phyloP scores from a whole-genome alignment of 1,140 invertebrate species.

The Brachionus asplanchnoidis region DNA sequence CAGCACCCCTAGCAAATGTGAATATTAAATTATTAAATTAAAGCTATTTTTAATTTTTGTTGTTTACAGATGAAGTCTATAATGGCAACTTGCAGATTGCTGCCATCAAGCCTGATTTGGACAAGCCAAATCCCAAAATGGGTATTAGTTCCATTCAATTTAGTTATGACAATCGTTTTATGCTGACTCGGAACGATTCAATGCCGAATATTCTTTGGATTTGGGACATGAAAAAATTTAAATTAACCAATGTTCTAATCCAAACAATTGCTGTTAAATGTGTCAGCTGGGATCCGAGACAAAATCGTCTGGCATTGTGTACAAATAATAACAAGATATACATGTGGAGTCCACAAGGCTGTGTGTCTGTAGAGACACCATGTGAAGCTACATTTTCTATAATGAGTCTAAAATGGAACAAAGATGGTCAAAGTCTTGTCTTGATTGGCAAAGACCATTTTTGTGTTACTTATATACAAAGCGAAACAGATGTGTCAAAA shows the following conservation, averaged over 20 bases:
- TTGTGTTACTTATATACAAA: slow-evolving; percentile 47
- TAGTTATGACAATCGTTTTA: slow-evolving; percentile 53
- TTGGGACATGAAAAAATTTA: slow-evolving; percentile 52
- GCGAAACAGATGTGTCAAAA: not conserved
- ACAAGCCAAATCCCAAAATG: slow-evolving; percentile 53
- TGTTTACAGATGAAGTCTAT: slow-evolving; percentile 50
- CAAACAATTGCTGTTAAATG: slow-evolving; percentile 52
- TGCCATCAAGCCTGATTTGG: slow-evolving; percentile 51
- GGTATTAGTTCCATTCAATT: slow-evolving; percentile 54
- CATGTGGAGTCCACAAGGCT: slow-evolving; percentile 56
- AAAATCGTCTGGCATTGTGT: slow-evolving; percentile 52
- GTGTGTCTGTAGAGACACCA: slow-evolving; percentile 54
- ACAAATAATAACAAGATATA: slow-evolving; percentile 55
- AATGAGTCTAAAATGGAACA: slow-evolving; percentile 51
- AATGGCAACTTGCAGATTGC: slow-evolving; percentile 48
- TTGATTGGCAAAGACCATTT: slow-evolving; percentile 53
- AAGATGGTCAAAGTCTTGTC: slow-evolving; percentile 49
- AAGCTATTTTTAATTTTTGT: not conserved
- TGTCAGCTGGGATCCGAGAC: slow-evolving; percentile 54
- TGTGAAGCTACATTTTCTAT: slow-evolving; percentile 54
- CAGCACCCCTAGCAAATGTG: slow-evolving; percentile 38
- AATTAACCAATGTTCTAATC: slow-evolving; percentile 49
- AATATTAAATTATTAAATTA: not conserved
- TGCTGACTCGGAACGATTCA: slow-evolving; percentile 55
- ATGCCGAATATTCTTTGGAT: slow-evolving; percentile 56